A percentile compares a stretch with the other conserved stretches of the same genome.
phyloP scores from a whole-genome alignment of 1,140 invertebrate genomes.

The Zaprionus camerounensis region DNA sequence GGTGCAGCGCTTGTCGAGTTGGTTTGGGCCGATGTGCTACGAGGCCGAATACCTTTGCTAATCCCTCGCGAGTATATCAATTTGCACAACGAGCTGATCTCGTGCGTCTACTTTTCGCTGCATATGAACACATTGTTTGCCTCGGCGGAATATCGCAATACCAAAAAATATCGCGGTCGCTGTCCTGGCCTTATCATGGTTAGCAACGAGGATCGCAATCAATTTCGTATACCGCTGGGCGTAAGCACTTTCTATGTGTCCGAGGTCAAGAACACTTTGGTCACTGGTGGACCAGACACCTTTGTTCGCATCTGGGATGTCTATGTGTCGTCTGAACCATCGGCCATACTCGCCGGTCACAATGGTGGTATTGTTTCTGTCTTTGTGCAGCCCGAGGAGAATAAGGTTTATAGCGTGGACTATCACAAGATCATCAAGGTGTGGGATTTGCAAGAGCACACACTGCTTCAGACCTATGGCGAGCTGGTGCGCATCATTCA shows the following conservation, averaged over 20 bases:
- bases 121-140: slow-evolving; percentile 86
- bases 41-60: slow-evolving; percentile 83
- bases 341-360: slow-evolving; percentile 88
- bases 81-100: slow-evolving; percentile 87
- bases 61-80: slow-evolving; percentile 85
- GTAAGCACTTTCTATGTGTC: slow-evolving; percentile 86
- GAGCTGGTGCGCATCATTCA: slow-evolving; percentile 86
- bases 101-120: slow-evolving; percentile 87
- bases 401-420: slow-evolving; percentile 89
- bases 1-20: slow-evolving; percentile 86
- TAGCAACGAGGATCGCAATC: slow-evolving; percentile 59
- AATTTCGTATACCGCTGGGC: slow-evolving; percentile 81
- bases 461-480: slow-evolving; percentile 86
- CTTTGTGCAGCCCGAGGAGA: slow-evolving; percentile 88
- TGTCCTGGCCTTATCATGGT: slow-evolving; percentile 70
- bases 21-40: slow-evolving; percentile 86
- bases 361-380: slow-evolving; percentile 88
- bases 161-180: slow-evolving; percentile 69
- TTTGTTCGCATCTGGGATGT: slow-evolving; percentile 90
- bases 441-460: slow-evolving; percentile 87
- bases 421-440: slow-evolving; percentile 89
- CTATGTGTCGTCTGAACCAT: slow-evolving; percentile 88
- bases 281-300: slow-evolving; percentile 90
- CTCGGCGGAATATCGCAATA: slow-evolving; percentile 85
- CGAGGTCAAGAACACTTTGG: slow-evolving; percentile 86